Conservation (phyloP, 2,113 vertebrate genomes). For the Regulus satrapa region DNA sequence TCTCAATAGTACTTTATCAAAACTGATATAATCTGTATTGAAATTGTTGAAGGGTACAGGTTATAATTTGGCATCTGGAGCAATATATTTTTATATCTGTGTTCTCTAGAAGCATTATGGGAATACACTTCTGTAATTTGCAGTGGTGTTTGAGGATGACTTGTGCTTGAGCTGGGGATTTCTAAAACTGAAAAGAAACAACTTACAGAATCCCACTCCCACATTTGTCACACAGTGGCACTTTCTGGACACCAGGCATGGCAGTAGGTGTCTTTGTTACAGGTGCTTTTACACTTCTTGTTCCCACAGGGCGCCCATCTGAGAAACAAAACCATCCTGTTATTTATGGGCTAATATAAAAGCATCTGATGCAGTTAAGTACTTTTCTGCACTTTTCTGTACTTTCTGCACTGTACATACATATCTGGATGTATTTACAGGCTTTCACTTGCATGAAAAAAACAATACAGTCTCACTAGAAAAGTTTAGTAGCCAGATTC, state of each 20-base stretch:
- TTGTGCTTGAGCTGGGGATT: neutral
- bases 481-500: neutral
- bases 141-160: neutral
- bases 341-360: neutral
- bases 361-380: neutral
- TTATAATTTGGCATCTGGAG: neutral
- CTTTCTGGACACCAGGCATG: conserved; percentile 83
- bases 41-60: neutral
- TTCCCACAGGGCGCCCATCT: conserved; percentile 88
- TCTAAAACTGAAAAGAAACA: neutral
- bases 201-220: conserved; percentile 96
- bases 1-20: neutral
- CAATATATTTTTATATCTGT: neutral
- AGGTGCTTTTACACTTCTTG: conserved; percentile 87
- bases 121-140: neutral
- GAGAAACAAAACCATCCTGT: conserved; percentile 34
- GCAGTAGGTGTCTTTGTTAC: conserved; percentile 76
- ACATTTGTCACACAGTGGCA: conserved; percentile 94
- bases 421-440: neutral
- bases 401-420: neutral
- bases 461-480: neutral
- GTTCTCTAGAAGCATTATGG: neutral
- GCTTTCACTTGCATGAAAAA: neutral
- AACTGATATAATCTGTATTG: neutral
- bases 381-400: neutral